Base-by-base conservation (phyloP, 2,888 invertebrate species). In the Aquatica leii region DNA sequence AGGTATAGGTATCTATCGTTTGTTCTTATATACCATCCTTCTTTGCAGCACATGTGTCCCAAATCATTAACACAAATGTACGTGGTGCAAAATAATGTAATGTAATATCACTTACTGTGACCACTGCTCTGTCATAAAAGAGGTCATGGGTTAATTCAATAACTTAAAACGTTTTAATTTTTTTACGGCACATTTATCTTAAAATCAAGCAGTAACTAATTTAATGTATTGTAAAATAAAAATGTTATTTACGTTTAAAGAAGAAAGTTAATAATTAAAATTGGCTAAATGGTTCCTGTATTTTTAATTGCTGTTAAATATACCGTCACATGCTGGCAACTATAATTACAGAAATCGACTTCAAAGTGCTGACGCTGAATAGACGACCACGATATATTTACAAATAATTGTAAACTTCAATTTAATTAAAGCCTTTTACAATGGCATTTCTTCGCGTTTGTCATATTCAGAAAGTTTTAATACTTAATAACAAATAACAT, bases 11-110 rank as follows among this genome's bases (percentile, higher is more conserved):
- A 50, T 43, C 48, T 17, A 62, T 57, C 56, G 64, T 67, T 67
- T 46, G 8, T 69, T 68, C 71, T 69, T 71, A 71, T 72, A 69
- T 63, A 64, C 65, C 56, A 59, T 57, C 66, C 68, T 70, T 68
- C 69, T 46, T 71, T 72, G 24, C 6, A 67, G 68, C 66, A 62
- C 70, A 66, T 66, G 66, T 66, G 59, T 67, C 67, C 69, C 67
- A 67, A 53, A 64, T 62, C 59, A 48, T 53, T 58, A 61, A 56
- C 43, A 67, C 58, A 58, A 57, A 65, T 57, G 68, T 69, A 65
- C 70, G 65, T 65, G 65, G 58, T 48, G 60, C 53, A 63, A 68
- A 60, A 64, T 64, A 66, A 61, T 62, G 61, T 56, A 58, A 59
- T 65, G 62, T 65, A 65, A 69, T 63, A 64, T 62, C 61, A 48